A percentile compares a stretch with the other conserved stretches of the same genome.
Evolutionary conservation across 2,113 vertebrate species (phyloP).

Genomic region (Copsychus sechellarum): DNA sequence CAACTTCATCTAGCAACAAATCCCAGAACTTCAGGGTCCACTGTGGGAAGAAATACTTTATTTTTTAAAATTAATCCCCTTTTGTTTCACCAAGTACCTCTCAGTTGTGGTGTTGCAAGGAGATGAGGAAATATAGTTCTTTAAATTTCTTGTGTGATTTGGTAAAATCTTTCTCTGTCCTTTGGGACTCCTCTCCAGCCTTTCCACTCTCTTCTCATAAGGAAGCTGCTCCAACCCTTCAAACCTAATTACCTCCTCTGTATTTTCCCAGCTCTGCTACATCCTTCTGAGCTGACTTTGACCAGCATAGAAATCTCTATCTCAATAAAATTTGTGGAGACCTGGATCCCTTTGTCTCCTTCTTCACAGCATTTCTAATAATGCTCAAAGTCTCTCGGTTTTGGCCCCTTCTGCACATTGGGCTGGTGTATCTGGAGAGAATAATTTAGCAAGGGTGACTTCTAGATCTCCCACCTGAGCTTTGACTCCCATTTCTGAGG

Average conservation of each 20-base stretch:
- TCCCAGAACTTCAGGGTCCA: background rate
- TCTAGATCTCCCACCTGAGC: background rate
- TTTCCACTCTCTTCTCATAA: background rate
- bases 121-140: background rate
- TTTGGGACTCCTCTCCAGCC: background rate
- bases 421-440: background rate
- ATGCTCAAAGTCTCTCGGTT: background rate
- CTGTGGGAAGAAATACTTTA: background rate
- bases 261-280: background rate
- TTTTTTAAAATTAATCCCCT: background rate
- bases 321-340: background rate
- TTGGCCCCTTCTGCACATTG: rapidly evolving
- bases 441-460: background rate
- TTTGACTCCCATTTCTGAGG: background rate
- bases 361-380: background rate
- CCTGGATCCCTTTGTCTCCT: background rate
- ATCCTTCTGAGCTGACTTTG: background rate
- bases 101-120: background rate
- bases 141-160: background rate
- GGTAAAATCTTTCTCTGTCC: background rate
- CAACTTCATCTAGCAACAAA: background rate
- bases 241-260: background rate
- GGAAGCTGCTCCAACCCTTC: background rate
- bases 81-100: background rate
- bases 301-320: background rate